These are phyloP conservation scores for Panagrolaimus sp. DNA, from an alignment of 1,140 invertebrate genomes.

Conservation along the genomic window DNA sequence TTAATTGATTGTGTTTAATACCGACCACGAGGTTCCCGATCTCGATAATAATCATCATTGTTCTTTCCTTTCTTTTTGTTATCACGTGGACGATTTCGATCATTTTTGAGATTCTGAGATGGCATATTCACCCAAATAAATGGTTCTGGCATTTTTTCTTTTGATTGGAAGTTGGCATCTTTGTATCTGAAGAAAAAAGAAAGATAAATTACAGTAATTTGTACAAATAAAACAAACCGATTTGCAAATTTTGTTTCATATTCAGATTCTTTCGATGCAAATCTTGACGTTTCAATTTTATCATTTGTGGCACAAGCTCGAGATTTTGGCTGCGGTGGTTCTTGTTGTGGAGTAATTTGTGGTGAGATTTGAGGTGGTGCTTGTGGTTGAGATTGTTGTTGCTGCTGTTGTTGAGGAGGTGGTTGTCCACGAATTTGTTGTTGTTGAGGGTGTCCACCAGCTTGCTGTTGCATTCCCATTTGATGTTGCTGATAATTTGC, in stretches of 20 bases:
- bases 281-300: neutral
- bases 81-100: constrained; percentile 2
- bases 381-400: neutral
- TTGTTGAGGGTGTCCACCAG: neutral
- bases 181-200: constrained; percentile 5
- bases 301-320: too few relatives aligned
- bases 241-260: constrained; percentile 9
- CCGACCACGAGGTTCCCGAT: neutral
- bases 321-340: neutral
- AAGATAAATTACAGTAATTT: neutral
- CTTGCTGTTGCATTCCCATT: too few relatives aligned
- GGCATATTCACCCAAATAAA: neutral
- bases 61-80: constrained; percentile 2
- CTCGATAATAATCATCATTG: neutral
- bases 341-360: neutral
- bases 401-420: neutral
- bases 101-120: neutral
- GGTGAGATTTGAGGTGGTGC: neutral
- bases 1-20: too few relatives aligned
- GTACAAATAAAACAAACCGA: neutral
- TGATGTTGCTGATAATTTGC: too few relatives aligned
- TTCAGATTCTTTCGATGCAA: neutral
- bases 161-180: constrained; percentile 5
- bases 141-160: neutral
- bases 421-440: neutral